Evolutionary conservation across 2,797 vertebrate species (phyloP).

Genomic region (Coilia nasus): DNA sequence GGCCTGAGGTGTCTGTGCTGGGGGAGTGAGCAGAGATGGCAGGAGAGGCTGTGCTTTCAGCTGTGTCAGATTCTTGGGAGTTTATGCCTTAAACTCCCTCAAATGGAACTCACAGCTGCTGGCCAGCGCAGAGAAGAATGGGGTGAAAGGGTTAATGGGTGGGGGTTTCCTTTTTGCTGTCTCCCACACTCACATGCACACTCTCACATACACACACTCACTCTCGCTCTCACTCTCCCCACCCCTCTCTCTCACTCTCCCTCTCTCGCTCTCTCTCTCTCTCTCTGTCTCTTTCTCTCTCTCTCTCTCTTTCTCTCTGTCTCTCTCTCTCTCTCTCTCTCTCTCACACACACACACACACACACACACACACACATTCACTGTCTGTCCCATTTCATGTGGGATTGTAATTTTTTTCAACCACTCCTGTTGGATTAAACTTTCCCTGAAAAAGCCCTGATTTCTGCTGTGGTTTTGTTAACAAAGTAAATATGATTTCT

Average conservation of each 20-base stretch:
- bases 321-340: not conserved
- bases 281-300: too few species aligned
- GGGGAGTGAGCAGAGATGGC: not conserved
- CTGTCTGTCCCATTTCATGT: not conserved
- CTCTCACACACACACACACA: not conserved
- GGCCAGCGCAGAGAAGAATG: not conserved
- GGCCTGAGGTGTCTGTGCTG: not conserved
- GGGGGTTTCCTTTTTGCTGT: not conserved
- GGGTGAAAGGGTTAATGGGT: not conserved
- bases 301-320: too few species aligned
- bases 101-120: constrained; percentile 25
- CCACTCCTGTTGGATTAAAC: not conserved
- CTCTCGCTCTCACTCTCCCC: not conserved
- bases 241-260: not conserved
- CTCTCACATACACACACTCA: too few species aligned
- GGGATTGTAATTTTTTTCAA: constrained; percentile 1
- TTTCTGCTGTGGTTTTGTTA: constrained; percentile 42
- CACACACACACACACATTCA: not conserved
- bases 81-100: constrained; percentile 21
- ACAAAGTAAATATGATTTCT: constrained; percentile 39
- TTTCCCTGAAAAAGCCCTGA: constrained; percentile 16
- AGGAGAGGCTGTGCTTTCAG: constrained; percentile 6
- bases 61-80: constrained; percentile 19
- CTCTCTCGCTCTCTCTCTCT: not conserved
- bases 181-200: not conserved